These are phyloP conservation scores for Drosophila anomalipes DNA, from an alignment of 2,888 invertebrate genomes.

Conservation along the genomic window DNA sequence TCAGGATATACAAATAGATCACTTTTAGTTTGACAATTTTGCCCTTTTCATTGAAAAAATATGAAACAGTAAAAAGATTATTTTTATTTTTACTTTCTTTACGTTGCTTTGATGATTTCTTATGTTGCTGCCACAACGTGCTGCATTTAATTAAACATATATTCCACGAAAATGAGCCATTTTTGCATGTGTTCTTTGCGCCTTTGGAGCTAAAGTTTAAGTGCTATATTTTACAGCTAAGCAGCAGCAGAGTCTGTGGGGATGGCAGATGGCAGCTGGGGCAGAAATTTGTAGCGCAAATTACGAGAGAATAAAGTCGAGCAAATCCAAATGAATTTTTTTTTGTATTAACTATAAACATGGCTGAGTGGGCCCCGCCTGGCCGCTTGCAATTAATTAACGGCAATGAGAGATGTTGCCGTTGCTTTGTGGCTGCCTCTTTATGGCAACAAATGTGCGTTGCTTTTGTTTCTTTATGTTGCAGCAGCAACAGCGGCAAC, in stretches of 20 bases:
- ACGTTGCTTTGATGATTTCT: not conserved
- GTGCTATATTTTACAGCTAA: constrained; percentile 1
- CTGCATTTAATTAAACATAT: not conserved
- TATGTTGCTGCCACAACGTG: too few relatives aligned
- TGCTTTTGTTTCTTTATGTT: constrained; percentile 75
- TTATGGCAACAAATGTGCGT: constrained; percentile 73
- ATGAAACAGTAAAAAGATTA: not conserved
- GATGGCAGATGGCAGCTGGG: constrained; percentile 30
- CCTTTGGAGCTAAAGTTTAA: not conserved
- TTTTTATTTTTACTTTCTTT: not conserved
- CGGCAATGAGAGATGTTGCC: constrained; percentile 73
- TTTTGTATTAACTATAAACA: constrained; percentile 27
- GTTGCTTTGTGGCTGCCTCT: constrained; percentile 50
- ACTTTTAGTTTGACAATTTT: not conserved
- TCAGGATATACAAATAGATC: not conserved
- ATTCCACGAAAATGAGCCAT: not conserved
- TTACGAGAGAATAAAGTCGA: constrained; percentile 28
- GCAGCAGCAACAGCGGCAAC: constrained; percentile 29
- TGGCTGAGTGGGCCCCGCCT: constrained; percentile 54
- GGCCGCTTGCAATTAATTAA: constrained; percentile 77
- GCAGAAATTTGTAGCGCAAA: constrained; percentile 43
- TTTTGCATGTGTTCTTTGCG: not conserved
- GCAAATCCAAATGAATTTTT: constrained; percentile 48
- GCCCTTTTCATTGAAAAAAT: not conserved
- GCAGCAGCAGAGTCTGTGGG: constrained; percentile 3